Conservation (phyloP, 2,888 invertebrate genomes). For the Latrodectus hesperus region DNA sequence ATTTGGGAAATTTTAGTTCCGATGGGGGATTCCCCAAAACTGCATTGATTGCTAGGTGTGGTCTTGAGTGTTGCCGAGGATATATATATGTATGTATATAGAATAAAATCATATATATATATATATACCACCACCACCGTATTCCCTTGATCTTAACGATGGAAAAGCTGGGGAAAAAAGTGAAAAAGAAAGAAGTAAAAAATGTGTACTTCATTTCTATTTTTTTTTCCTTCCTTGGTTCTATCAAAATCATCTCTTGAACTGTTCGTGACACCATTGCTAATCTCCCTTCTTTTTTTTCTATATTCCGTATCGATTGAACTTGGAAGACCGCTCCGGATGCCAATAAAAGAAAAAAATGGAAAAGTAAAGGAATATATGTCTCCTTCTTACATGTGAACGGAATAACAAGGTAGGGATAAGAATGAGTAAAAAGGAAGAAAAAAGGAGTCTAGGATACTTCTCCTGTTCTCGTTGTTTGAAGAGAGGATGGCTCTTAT, state of each 20-base stretch:
- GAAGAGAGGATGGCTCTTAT: conserved; percentile 18
- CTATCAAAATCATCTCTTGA: conserved; percentile 60
- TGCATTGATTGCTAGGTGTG: conserved; percentile 64
- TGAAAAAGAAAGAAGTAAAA: conserved; percentile 7
- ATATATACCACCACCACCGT: conserved; percentile 17
- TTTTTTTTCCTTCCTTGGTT: conserved; percentile 21
- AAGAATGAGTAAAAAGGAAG: neutral
- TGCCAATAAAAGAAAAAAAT: conserved; percentile 14
- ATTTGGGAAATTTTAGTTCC: conserved; percentile 44
- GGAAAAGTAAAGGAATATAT: conserved; percentile 20
- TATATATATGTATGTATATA: neutral
- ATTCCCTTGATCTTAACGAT: conserved; percentile 22
- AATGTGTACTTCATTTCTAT: conserved; percentile 40
- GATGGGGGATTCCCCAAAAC: conserved; percentile 16
- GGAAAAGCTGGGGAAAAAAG: neutral
- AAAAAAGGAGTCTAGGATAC: neutral
- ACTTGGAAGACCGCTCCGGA: conserved; percentile 11
- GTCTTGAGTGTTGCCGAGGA: conserved; percentile 26
- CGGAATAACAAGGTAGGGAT: conserved; percentile 35
- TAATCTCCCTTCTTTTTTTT: conserved; percentile 37
- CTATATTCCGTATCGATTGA: conserved; percentile 36
- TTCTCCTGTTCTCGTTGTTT: conserved; percentile 16
- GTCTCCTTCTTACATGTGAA: conserved; percentile 27
- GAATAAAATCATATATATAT: too few relatives aligned
- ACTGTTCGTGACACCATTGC: conserved; percentile 61